Conservation (phyloP, 2,797 vertebrate genomes). For the Salarias fasciatus region DNA sequence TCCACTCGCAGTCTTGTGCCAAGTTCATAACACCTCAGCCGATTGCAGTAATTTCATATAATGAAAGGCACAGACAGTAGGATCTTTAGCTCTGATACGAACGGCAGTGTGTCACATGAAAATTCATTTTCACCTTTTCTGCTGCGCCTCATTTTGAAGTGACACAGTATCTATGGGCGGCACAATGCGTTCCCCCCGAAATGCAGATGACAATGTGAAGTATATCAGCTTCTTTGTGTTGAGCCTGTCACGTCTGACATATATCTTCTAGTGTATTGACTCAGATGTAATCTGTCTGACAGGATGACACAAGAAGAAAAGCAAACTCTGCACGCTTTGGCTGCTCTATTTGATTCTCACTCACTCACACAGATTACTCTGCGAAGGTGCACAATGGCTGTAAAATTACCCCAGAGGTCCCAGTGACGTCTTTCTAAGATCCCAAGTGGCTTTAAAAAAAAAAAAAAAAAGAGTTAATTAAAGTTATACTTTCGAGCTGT, state of each 20-base stretch:
- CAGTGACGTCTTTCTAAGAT: constrained; percentile 28
- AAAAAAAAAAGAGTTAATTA: constrained; percentile 31
- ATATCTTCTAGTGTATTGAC: constrained; percentile 15
- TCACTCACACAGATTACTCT: constrained; percentile 69
- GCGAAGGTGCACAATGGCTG: constrained; percentile 52
- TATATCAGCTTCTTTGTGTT: neutral
- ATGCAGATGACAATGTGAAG: no score
- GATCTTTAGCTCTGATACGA: no score
- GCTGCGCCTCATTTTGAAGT: no score
- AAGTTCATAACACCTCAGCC: no score
- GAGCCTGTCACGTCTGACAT: constrained; percentile 4
- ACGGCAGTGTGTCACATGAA: no score
- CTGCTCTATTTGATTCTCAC: constrained; percentile 37
- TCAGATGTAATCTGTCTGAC: constrained; percentile 25
- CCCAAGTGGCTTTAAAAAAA: constrained; percentile 34
- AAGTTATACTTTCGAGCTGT: constrained; percentile 31
- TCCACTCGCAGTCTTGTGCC: no score
- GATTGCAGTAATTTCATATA: no score
- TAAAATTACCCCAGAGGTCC: constrained; percentile 50
- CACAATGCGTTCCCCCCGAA: no score
- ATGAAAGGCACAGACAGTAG: no score
- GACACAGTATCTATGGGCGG: no score
- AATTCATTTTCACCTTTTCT: no score
- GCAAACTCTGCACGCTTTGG: constrained; percentile 43
- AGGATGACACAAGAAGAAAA: constrained; percentile 54